Evolutionary conservation across 2,888 invertebrate species (phyloP).

Genomic region (Dysmachus trigonus): DNA sequence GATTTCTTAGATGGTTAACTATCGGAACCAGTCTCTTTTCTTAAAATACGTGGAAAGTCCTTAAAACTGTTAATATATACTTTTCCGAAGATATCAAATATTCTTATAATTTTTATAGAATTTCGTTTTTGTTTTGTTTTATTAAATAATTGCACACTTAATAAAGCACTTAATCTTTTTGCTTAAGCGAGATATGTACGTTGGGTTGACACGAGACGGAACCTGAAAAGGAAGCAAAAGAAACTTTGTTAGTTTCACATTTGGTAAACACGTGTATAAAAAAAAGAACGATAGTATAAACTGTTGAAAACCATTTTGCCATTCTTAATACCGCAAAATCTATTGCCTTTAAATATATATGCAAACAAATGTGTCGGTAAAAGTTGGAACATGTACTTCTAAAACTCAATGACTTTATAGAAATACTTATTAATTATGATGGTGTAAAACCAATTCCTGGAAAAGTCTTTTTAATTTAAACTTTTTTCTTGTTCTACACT

Average conservation of each 20-base stretch:
- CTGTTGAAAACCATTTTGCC: no score
- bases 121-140: conserved; percentile 16
- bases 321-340: no score
- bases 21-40: conserved; percentile 15
- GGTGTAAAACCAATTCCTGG: no score
- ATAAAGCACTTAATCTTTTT: conserved; percentile 48
- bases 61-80: conserved; percentile 18
- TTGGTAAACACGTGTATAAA: background rate
- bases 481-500: no score
- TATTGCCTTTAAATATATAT: no score
- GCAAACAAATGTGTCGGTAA: no score
- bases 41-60: conserved; percentile 15
- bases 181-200: conserved; percentile 40
- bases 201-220: conserved; percentile 31
- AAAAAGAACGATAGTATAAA: background rate
- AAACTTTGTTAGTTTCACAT: background rate
- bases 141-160: conserved; percentile 48
- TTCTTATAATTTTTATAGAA: conserved; percentile 15
- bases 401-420: no score
- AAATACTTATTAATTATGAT: no score
- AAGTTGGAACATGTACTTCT: no score
- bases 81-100: conserved; percentile 18
- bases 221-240: conserved; percentile 9
- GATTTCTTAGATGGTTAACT: conserved; percentile 9
- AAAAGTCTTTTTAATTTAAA: no score